A percentile compares a stretch with the other conserved stretches of the same genome.
These are phyloP conservation scores for Metopia argyrocephala DNA, from an alignment of 2,888 invertebrate genomes.

Conservation along the genomic window DNA sequence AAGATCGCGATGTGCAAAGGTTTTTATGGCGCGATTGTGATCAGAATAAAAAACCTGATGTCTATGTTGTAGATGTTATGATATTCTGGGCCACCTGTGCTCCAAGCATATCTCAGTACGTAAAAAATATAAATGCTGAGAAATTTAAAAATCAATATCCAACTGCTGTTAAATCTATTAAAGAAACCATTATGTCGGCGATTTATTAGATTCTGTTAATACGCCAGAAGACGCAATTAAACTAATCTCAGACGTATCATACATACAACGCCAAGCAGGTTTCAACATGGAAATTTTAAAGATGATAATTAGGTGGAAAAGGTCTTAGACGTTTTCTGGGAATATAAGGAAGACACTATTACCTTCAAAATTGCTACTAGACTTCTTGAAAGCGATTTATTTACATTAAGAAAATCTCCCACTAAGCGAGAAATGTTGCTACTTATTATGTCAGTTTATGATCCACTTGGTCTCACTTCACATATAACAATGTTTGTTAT, in stretches of 20 bases:
- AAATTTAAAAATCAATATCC: constrained; percentile 19
- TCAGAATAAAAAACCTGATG: constrained; percentile 13
- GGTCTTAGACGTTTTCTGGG: constrained; percentile 50
- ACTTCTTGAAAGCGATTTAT: constrained; percentile 3
- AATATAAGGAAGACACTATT: constrained; percentile 45
- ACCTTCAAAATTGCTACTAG: constrained; percentile 44
- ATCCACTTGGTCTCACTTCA: constrained; percentile 29
- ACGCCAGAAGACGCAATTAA: constrained; percentile 16
- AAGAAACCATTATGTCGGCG: constrained; percentile 29
- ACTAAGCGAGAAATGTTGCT: constrained; percentile 36
- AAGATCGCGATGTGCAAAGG: constrained; percentile 36
- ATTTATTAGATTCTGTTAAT: constrained; percentile 16
- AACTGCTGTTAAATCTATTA: constrained; percentile 4
- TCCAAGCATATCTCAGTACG: constrained; percentile 34
- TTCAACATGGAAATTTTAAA: constrained; percentile 34
- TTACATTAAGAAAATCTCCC: not conserved
- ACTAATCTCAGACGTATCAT: constrained; percentile 33
- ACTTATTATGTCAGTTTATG: constrained; percentile 42
- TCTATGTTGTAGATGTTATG: constrained; percentile 27
- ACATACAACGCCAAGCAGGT: constrained; percentile 31
- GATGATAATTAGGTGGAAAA: constrained; percentile 39
- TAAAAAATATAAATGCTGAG: constrained; percentile 37
- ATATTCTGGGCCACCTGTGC: constrained; percentile 41
- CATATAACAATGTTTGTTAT: constrained; percentile 40
- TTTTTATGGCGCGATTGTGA: constrained; percentile 43